These are phyloP conservation scores for Halocynthia aurantium DNA, from an alignment of 23 tunicate genomes.

Conservation along the genomic window DNA sequence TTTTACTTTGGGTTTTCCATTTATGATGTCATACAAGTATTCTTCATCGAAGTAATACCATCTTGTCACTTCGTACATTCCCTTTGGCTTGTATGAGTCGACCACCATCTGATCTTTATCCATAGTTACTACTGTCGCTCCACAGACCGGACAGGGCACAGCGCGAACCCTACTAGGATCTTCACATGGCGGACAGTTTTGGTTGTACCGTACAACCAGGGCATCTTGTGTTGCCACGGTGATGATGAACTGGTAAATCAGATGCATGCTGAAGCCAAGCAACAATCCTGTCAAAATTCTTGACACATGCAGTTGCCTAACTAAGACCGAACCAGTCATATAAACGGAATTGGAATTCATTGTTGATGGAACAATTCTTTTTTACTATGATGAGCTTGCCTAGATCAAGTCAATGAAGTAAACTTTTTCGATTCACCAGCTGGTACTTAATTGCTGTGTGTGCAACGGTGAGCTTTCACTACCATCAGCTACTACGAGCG, in stretches of 20 bases:
- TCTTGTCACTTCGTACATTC: constrained; percentile 91
- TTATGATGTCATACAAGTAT: constrained; percentile 76
- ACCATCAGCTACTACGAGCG: too few species aligned
- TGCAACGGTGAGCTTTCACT: too few species aligned
- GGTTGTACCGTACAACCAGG: background rate
- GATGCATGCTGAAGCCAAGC: background rate
- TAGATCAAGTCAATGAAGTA: too few species aligned
- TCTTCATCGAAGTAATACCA: constrained; percentile 69
- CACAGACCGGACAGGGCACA: constrained; percentile 21
- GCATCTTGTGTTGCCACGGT: background rate
- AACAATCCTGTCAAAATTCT: constrained; percentile 10
- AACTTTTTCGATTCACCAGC: too few species aligned
- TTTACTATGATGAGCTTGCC: background rate
- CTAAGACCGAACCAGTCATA: background rate
- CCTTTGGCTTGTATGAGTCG: constrained; percentile 67
- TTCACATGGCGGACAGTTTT: constrained; percentile 18
- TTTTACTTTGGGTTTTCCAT: constrained; percentile 63
- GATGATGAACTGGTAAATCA: background rate
- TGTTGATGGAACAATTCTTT: background rate
- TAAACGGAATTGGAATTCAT: background rate
- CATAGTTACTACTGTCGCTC: background rate
- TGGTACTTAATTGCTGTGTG: too few species aligned
- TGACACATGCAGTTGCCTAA: background rate
- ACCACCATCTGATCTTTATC: background rate
- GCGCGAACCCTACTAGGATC: constrained; percentile 12